Percentiles rank a stretch among this genome's conserved stretches.
Evolutionary conservation across 2,888 invertebrate species (phyloP).

Genomic region (Leptinotarsa peninsularis): DNA sequence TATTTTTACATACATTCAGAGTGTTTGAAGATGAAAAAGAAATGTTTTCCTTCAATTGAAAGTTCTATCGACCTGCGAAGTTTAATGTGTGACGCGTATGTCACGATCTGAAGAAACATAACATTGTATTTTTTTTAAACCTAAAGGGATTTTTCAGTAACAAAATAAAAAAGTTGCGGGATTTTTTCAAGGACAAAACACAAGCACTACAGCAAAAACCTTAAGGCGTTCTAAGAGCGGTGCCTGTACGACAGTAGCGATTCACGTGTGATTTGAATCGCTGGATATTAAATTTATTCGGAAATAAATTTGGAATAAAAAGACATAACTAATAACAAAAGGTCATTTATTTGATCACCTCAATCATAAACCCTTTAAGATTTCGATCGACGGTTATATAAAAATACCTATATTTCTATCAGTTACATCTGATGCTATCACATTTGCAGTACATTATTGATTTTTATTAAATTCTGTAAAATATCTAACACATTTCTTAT

Average conservation of each 20-base stretch:
- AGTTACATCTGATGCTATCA: slow-evolving; percentile 61
- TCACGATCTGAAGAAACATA: too few relatives aligned
- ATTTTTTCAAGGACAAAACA: too few relatives aligned
- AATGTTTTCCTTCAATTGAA: too few relatives aligned
- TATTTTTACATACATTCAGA: too few relatives aligned
- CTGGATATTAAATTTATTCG: not conserved
- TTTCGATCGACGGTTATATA: slow-evolving; percentile 56
- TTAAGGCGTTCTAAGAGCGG: too few relatives aligned
- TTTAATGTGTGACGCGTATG: too few relatives aligned
- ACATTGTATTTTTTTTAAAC: too few relatives aligned
- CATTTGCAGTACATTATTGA: slow-evolving; percentile 61
- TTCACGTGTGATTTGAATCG: not conserved
- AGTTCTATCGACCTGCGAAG: too few relatives aligned
- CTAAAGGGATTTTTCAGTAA: too few relatives aligned
- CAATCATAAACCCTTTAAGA: slow-evolving; percentile 35
- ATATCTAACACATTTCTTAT: slow-evolving; percentile 55
- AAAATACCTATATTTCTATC: slow-evolving; percentile 63
- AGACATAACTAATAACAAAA: slow-evolving; percentile 40
- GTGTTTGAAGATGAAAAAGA: too few relatives aligned
- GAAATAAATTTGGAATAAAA: not conserved
- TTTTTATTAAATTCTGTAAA: slow-evolving; percentile 54
- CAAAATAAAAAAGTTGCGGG: slow-evolving; percentile 13
- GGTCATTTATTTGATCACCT: slow-evolving; percentile 46
- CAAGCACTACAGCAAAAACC: too few relatives aligned
- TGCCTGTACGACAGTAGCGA: too few relatives aligned